These are phyloP conservation scores for Cheilosia pagana DNA, from an alignment of 2,888 invertebrate genomes.

Conservation along the genomic window DNA sequence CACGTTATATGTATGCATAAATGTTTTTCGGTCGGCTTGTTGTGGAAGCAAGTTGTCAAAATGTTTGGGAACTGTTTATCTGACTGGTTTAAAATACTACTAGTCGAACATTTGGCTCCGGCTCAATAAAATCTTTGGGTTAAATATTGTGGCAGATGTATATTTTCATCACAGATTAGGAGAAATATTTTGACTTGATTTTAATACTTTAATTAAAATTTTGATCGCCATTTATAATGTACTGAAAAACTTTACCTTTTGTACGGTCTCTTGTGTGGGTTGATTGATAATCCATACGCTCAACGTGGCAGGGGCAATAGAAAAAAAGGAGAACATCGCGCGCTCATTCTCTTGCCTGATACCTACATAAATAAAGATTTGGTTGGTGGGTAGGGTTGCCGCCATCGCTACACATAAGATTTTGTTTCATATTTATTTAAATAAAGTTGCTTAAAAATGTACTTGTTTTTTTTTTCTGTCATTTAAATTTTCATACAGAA, in stretches of 20 bases:
- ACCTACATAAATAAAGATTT: background rate
- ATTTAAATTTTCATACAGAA: background rate
- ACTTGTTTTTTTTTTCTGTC: background rate
- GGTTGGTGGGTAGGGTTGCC: background rate
- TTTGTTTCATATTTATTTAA: background rate
- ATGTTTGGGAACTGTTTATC: background rate
- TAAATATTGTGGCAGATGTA: background rate
- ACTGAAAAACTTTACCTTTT: background rate
- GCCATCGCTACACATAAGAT: background rate
- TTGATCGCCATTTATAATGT: too few species aligned
- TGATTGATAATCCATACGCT: background rate
- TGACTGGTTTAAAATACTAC: background rate
- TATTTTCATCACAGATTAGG: too few species aligned
- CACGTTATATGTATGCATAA: background rate
- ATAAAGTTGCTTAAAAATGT: background rate
- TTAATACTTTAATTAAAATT: too few species aligned
- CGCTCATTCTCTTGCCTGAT: background rate
- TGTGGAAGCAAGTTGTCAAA: background rate
- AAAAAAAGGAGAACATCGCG: background rate
- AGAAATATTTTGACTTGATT: too few species aligned
- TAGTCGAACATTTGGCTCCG: background rate
- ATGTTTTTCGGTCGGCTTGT: background rate
- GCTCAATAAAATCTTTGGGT: background rate
- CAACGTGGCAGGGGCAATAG: background rate
- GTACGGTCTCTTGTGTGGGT: background rate